These are phyloP conservation scores for Copidosoma floridanum DNA, from an alignment of 1,140 invertebrate species.

Conservation along the genomic window DNA sequence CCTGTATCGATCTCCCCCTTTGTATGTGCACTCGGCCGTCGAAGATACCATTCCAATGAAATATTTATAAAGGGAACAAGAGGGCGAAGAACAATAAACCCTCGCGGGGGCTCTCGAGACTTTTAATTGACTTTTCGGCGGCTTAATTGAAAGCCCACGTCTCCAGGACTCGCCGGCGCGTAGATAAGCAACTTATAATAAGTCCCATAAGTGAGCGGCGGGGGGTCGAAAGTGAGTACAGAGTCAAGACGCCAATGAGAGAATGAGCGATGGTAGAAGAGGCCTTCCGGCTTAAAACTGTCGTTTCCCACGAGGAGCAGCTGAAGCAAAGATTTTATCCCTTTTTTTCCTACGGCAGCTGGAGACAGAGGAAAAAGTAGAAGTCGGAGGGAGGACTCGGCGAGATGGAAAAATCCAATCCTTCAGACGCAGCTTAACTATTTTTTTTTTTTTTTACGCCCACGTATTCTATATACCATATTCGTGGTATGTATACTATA, in stretches of 20 bases:
- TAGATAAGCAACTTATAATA: conserved; percentile 7
- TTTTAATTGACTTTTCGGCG: not conserved
- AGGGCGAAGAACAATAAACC: no score
- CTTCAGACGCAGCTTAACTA: conserved; percentile 10
- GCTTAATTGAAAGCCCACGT: conserved; percentile 2
- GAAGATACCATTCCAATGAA: no score
- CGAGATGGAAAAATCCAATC: conserved; percentile 22
- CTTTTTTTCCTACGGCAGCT: not conserved
- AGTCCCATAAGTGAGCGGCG: conserved; percentile 9
- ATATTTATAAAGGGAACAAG: no score
- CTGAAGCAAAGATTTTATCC: conserved; percentile 21
- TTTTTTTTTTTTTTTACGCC: no score
- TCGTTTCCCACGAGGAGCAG: conserved; percentile 8
- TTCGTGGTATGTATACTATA: no score
- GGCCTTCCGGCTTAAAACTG: conserved; percentile 3
- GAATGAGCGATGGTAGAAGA: not conserved
- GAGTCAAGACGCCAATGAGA: not conserved
- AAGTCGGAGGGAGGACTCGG: not conserved
- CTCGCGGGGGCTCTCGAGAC: no score
- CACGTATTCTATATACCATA: no score
- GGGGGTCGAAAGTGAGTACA: not conserved
- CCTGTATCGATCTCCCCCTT: no score
- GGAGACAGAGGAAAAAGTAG: not conserved
- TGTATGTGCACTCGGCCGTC: no score
- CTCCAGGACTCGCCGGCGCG: not conserved